Base-by-base conservation (phyloP, 2,888 invertebrate genomes). In the Lissocephala sabroskyi region DNA sequence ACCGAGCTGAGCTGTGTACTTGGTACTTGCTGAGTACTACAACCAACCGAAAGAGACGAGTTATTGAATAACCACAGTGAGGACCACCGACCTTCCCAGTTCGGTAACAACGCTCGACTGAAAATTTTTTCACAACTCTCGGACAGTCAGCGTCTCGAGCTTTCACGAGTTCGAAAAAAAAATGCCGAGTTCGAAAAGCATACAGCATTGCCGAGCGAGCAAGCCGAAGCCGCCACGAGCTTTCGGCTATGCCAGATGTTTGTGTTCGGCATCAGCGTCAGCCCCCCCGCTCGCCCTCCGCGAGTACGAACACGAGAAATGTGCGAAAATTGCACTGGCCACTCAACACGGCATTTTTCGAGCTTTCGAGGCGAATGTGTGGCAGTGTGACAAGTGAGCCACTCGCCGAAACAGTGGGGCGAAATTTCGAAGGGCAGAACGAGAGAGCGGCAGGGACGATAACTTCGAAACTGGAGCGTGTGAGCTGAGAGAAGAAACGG, bases 51-150 rank as follows among this genome's bases (percentile, higher is more conserved):
- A n/a, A n/a, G 61, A 73, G 71, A 79, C 78, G 78, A 78, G 79
- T 70, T 76, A n/a, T 74, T 61, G 53, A 57, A 49, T 61, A 67
- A 64, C 71, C 59, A 63, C 71, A 74, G 66, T 73, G 70, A 66
- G 74, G n/a, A n/a, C n/a, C n/a, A 79, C 81, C 80, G 83, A 82
- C 82, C 82, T 84, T 83, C 76, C 80, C 71, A 79, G 78, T 79
- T 79, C 82, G 81, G 81, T 79, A 81, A 82, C 84, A 79, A 81
- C 81, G 82, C 83, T 84, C 84, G 81, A 84, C 84, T 84, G 80
- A 84, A 74, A 79, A 65, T 5, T 5, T 79, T 81, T 74, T 79
- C 62, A 78, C 75, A 73, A 65, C 64, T 67, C 64, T 67, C 73
- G 70, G 79, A 65, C 64, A 68, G 64, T 67, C 73, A 70, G 79